These are phyloP conservation scores for Morpho helenor DNA, from an alignment of 2,888 invertebrate genomes.

Conservation along the genomic window DNA sequence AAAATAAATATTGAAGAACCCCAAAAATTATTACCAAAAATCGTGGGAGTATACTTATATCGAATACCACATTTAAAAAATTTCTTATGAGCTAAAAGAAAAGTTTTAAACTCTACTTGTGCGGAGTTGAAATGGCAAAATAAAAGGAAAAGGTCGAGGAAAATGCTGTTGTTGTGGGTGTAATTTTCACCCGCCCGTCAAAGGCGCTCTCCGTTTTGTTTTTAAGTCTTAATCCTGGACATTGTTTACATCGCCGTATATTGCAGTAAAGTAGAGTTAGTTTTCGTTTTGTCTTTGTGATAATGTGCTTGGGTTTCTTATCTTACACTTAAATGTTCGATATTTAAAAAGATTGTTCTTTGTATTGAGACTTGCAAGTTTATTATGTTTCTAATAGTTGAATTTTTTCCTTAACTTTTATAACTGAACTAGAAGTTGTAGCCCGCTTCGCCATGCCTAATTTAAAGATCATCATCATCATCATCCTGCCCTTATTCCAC, in stretches of 20 bases:
- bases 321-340: no score
- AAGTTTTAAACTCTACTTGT: conserved; percentile 5
- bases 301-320: no score
- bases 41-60: neutral
- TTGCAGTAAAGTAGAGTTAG: conserved; percentile 1
- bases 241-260: conserved; percentile 10
- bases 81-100: neutral
- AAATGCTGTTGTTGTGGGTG: conserved; percentile 11
- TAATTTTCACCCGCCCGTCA: conserved; percentile 7
- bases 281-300: conserved; percentile 1
- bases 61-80: conserved; percentile 1
- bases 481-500: no score
- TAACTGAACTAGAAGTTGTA: no score
- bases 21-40: no score
- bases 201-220: conserved; percentile 6
- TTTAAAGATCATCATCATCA: no score
- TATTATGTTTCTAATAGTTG: no score
- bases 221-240: conserved; percentile 10
- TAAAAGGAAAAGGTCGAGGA: conserved; percentile 2
- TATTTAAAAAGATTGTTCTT: no score
- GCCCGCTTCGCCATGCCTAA: no score
- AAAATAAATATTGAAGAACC: no score
- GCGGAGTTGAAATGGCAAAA: conserved; percentile 3
- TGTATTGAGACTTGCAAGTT: no score
- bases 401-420: no score